Conservation (phyloP, 2,888 invertebrate genomes). For the Sussaba pulchella region DNA sequence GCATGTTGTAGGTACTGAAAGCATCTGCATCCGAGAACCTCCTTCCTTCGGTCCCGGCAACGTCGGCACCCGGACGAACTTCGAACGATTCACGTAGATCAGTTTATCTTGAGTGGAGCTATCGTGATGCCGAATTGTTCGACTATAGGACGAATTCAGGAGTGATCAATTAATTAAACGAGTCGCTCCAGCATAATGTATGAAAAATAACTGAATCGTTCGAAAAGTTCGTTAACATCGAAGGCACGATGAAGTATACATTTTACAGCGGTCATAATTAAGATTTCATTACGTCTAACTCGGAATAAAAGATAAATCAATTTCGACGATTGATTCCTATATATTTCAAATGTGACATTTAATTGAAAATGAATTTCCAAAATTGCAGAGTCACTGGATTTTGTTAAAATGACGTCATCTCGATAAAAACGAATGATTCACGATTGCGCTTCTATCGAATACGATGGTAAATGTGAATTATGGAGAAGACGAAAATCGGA, state of each 20-base stretch:
- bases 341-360: background rate
- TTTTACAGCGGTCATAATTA: background rate
- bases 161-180: background rate
- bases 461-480: slow-evolving; percentile 83
- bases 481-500: slow-evolving; percentile 70
- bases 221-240: too few species aligned
- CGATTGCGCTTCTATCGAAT: slow-evolving; percentile 77
- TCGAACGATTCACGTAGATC: slow-evolving; percentile 3
- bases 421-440: slow-evolving; percentile 77
- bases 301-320: background rate
- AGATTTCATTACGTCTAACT: background rate
- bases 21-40: slow-evolving; percentile 3
- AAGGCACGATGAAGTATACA: too few species aligned
- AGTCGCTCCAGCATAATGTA: too few species aligned
- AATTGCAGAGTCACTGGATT: slow-evolving; percentile 2
- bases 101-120: background rate
- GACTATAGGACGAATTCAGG: background rate
- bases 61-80: background rate
- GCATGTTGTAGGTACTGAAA: background rate
- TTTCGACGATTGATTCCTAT: background rate
- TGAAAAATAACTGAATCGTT: too few species aligned
- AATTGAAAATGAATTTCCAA: background rate
- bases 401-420: slow-evolving; percentile 10
- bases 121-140: background rate
- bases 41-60: background rate